phyloP scores from a whole-genome alignment of 2,113 vertebrate species.

The Phylloscopus trochilus region DNA sequence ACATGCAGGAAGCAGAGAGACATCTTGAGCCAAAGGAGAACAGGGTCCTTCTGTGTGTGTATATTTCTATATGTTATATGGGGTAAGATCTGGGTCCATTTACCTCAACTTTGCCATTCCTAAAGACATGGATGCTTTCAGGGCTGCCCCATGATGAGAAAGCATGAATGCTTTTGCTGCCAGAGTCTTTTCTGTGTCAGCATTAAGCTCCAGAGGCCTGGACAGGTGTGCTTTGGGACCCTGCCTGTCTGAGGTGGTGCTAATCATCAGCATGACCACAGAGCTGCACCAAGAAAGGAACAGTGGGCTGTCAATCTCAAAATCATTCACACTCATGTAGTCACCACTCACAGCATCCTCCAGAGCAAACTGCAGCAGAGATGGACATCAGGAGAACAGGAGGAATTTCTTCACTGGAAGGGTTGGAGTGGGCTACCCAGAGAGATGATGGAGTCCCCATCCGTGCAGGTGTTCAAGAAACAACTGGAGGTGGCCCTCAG shows the following conservation, averaged over 20 bases:
- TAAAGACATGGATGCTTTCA: neutral
- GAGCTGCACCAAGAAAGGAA: neutral
- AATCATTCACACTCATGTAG: neutral
- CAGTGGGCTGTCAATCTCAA: neutral
- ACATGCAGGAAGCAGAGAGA: neutral
- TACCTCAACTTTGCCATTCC: neutral
- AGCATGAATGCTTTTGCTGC: neutral
- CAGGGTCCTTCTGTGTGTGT: neutral
- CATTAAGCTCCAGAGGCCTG: rapidly evolving
- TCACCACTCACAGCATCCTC: neutral
- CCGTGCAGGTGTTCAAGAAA: neutral
- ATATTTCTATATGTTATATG: rapidly evolving
- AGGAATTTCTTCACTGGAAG: neutral
- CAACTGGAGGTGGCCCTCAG: neutral
- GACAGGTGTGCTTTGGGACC: neutral
- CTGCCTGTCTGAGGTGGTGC: neutral
- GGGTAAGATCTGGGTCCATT: neutral
- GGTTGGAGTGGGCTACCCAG: neutral
- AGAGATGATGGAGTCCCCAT: neutral
- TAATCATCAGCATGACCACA: rapidly evolving
- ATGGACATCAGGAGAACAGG: neutral
- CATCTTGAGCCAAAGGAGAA: neutral
- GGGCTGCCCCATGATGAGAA: neutral
- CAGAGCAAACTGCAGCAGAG: neutral
- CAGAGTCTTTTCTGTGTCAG: neutral